Evolutionary conservation across 2,797 vertebrate genomes (phyloP).

Genomic region (Falco rusticolus): DNA sequence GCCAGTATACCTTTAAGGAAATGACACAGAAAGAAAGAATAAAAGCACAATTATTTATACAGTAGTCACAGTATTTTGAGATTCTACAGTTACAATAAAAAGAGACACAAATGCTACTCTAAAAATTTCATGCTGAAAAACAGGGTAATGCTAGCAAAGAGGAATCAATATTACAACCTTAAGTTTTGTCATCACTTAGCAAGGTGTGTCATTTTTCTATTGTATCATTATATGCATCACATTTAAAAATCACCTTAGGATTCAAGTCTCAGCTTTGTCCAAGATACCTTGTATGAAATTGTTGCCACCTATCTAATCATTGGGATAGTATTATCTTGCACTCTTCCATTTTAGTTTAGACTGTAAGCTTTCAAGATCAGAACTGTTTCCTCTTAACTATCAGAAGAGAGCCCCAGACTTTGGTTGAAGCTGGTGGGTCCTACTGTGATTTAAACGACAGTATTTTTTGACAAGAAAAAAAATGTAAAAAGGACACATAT

Average conservation of each 20-base stretch:
- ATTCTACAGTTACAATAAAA: slow-evolving; percentile 7
- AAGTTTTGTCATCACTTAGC: not conserved
- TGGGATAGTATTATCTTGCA: not conserved
- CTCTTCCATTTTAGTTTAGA: not conserved
- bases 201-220: not conserved
- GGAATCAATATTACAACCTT: not conserved
- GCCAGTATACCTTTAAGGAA: not conserved
- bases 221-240: not conserved
- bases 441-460: not conserved
- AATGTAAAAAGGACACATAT: not conserved
- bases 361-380: not conserved
- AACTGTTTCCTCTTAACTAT: not conserved
- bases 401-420: not conserved
- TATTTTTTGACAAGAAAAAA: not conserved
- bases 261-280: not conserved
- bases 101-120: not conserved
- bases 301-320: not conserved
- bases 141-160: not conserved
- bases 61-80: not conserved
- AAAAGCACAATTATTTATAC: not conserved
- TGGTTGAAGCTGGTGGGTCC: not conserved
- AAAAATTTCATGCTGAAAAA: not conserved
- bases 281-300: not conserved
- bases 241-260: not conserved
- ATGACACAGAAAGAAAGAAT: not conserved